A percentile compares a stretch with the other conserved stretches of the same genome.
These are phyloP conservation scores for Scolopax bukidnonensis DNA, from an alignment of 2,797 vertebrate genomes.

Conservation along the genomic window DNA sequence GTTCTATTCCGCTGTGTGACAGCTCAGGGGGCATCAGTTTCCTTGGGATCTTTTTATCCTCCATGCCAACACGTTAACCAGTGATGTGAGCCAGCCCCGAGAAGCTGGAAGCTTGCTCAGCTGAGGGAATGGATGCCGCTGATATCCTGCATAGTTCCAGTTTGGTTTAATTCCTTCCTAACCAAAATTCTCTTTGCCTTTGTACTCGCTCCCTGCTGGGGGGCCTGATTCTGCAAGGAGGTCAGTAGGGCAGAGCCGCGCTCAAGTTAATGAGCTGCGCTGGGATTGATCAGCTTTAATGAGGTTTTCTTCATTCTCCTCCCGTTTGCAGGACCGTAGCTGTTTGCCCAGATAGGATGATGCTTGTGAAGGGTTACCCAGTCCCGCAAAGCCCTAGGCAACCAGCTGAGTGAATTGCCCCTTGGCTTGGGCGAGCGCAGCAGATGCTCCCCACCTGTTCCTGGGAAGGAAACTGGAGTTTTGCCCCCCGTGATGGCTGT, in stretches of 20 bases:
- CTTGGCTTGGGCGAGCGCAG: neutral
- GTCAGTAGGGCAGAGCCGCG: neutral
- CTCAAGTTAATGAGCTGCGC: neutral
- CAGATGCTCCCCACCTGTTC: neutral
- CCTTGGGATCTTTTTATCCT: neutral
- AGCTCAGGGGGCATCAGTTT: fast-evolving
- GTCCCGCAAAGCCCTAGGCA: neutral
- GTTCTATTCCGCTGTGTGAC: neutral
- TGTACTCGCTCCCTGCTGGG: fast-evolving
- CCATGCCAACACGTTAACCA: neutral
- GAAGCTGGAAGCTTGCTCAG: neutral
- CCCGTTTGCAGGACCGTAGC: neutral
- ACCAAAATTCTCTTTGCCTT: neutral
- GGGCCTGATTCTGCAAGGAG: neutral
- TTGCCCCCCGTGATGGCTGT: fast-evolving
- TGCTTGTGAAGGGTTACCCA: neutral
- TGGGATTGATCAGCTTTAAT: neutral
- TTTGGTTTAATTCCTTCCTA: neutral
- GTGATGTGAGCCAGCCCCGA: fast-evolving
- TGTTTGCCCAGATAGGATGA: neutral
- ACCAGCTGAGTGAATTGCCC: neutral
- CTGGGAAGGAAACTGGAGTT: neutral
- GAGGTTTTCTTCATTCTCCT: neutral
- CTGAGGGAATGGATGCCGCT: fast-evolving
- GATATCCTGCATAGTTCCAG: neutral